Evolutionary conservation across 2,797 vertebrate genomes (phyloP).

Genomic region (Gymnothorax javanicus): DNA sequence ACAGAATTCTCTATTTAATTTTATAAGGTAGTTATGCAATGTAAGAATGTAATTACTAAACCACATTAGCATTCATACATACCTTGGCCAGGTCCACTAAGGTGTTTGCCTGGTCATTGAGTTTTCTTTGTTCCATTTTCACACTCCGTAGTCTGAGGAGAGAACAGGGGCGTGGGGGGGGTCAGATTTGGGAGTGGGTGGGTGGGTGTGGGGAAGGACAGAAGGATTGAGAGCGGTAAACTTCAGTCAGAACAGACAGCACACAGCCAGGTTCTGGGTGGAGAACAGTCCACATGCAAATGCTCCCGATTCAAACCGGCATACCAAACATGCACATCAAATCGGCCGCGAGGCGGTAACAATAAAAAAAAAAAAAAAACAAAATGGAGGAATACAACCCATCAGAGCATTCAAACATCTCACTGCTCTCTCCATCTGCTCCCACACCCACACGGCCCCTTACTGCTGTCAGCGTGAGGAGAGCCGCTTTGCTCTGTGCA

Average conservation of each 20-base stretch:
- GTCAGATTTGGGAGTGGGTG: slow-evolving; percentile 27
- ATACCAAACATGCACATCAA: slow-evolving; percentile 73
- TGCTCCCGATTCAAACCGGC: slow-evolving; percentile 69
- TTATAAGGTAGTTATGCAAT: not conserved
- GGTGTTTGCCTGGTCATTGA: slow-evolving; percentile 91
- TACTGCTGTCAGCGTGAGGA: slow-evolving; percentile 56
- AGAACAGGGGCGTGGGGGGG: slow-evolving; percentile 31
- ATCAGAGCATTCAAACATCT: slow-evolving; percentile 52
- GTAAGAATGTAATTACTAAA: not conserved
- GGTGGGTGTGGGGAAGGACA: slow-evolving; percentile 19
- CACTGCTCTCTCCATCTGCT: slow-evolving; percentile 29
- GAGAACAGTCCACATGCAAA: slow-evolving; percentile 71
- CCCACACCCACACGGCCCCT: slow-evolving; percentile 45
- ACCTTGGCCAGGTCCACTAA: slow-evolving; percentile 92
- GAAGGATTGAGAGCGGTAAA: slow-evolving; percentile 52
- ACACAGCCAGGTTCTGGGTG: slow-evolving; percentile 41
- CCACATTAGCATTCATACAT: slow-evolving; percentile 25
- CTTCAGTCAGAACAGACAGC: slow-evolving; percentile 58
- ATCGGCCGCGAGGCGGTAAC: slow-evolving; percentile 40
- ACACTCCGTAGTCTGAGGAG: slow-evolving; percentile 84
- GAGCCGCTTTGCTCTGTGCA: slow-evolving; percentile 39
- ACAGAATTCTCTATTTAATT: not conserved
- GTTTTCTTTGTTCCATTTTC: slow-evolving; percentile 94
- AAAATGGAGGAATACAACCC: slow-evolving; percentile 48
- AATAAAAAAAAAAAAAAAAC: slow-evolving; percentile 17